Conservation (phyloP, 2,797 vertebrate genomes). For the Sebastiscus tertius region DNA sequence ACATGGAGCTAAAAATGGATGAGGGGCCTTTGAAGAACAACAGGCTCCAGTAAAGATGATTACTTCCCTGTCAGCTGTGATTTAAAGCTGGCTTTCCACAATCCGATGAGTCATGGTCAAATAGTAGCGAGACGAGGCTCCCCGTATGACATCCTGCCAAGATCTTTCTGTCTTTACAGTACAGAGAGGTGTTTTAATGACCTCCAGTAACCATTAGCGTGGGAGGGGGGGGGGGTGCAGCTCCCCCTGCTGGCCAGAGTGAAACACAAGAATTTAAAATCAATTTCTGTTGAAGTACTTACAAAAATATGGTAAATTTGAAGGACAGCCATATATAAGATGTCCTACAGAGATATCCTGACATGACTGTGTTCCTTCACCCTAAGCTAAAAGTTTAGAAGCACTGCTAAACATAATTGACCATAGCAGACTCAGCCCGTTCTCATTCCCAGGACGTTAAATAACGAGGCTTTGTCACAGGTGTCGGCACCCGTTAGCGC, state of each 20-base stretch:
- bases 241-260: background rate
- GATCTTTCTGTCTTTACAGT: background rate
- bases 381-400: background rate
- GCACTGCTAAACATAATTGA: background rate
- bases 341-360: background rate
- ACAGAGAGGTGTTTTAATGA: conserved; percentile 5
- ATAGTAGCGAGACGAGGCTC: conserved; percentile 10
- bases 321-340: background rate
- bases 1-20: conserved; percentile 56
- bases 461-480: too few relatives aligned
- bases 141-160: conserved; percentile 26
- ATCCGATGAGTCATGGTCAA: conserved; percentile 31
- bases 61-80: conserved; percentile 46
- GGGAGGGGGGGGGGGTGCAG: background rate
- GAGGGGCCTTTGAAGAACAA: conserved; percentile 56
- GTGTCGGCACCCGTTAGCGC: too few relatives aligned
- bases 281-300: background rate
- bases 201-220: background rate
- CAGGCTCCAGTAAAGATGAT: conserved; percentile 54
- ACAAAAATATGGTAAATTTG: background rate
- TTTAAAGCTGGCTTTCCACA: conserved; percentile 30
- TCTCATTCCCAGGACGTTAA: too few relatives aligned
- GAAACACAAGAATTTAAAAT: background rate
- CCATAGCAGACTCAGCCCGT: background rate
- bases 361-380: background rate